These are phyloP conservation scores for Seriola aureovittata DNA, from an alignment of 2,113 vertebrate genomes.

Conservation along the genomic window DNA sequence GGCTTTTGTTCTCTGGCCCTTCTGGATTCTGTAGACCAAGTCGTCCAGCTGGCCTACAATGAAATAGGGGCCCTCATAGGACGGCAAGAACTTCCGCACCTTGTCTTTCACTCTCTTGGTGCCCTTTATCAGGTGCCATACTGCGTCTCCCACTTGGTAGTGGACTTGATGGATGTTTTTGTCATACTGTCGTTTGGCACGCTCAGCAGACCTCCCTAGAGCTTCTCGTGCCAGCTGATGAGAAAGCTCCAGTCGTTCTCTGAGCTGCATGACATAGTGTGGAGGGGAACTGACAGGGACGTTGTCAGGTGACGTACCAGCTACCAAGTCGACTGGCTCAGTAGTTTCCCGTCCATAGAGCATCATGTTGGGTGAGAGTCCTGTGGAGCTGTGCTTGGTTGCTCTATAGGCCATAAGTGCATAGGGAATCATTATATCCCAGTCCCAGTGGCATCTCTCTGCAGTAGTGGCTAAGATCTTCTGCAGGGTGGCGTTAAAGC, in stretches of 20 bases:
- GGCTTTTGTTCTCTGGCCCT: background rate
- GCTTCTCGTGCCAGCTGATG: background rate
- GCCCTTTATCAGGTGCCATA: too few species aligned
- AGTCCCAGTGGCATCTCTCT: slow-evolving; percentile 49
- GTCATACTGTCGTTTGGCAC: background rate
- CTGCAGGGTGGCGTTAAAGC: slow-evolving; percentile 49
- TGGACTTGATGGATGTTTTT: background rate
- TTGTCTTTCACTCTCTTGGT: too few species aligned
- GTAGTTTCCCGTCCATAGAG: slow-evolving; percentile 13
- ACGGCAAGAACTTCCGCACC: too few species aligned
- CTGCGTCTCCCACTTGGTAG: too few species aligned
- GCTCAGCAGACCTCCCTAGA: background rate
- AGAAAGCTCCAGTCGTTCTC: background rate
- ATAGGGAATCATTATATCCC: slow-evolving; percentile 41
- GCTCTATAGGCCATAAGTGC: slow-evolving; percentile 29
- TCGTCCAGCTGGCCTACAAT: slow-evolving; percentile 1
- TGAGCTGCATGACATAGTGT: background rate
- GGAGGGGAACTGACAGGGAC: too few species aligned
- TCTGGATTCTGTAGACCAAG: background rate
- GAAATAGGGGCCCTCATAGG: slow-evolving; percentile 1
- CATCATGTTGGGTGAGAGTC: slow-evolving; percentile 3
- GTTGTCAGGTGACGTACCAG: too few species aligned
- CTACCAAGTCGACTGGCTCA: background rate
- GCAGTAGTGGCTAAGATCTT: slow-evolving; percentile 35
- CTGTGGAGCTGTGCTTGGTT: slow-evolving; percentile 10